Base-by-base conservation (phyloP, 2,113 vertebrate species). In the Sander lucioperca region DNA sequence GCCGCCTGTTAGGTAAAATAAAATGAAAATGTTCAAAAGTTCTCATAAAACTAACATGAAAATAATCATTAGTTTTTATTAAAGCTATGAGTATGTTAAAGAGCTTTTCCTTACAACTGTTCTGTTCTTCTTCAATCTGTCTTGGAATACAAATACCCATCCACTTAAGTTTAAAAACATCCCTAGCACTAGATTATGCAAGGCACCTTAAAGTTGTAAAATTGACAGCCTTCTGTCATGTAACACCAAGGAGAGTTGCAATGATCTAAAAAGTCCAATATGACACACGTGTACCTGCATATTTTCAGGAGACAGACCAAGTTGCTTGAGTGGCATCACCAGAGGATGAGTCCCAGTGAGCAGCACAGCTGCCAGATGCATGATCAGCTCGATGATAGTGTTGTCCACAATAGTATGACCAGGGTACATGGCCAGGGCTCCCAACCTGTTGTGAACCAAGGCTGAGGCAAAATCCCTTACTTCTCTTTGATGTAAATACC, bases 281-380 rank as follows among this genome's bases (percentile, higher is more conserved):
- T 61, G 9, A 59, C 25, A 47, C 3, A n/a, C 19, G 0, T 36
- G 71, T 93, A 98, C 97, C 96, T 79, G 75, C 97, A 98, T 97
- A 69, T n/a, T 63, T 48, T 15, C 21, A 0, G 97, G 96, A 6
- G 5, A 62, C 78, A 96, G 94, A 1, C 96, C 96, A 87, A 98
- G 79, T 4, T 92, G 92, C 79, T 81, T 90, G 3, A 98, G 93
- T 23, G 97, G 97, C 61, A 67, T 83, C 74, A 97, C 58, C 56
- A 95, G 1, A 0, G 3, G 27, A 47, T 89, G 86, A 16, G 86
- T 87, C 19, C 90, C 89, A 0, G 88, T 95, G 27, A 96, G 90
- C 53, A 97, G 75, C 62, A 96, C 43, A 0, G 81, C 86, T 0
- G 93, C 83, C 1, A 90, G 1, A 3, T 98, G 97, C 18, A 96